Evolutionary conservation across 2,113 vertebrate species (phyloP).

Genomic region (Gallinago undulata): DNA sequence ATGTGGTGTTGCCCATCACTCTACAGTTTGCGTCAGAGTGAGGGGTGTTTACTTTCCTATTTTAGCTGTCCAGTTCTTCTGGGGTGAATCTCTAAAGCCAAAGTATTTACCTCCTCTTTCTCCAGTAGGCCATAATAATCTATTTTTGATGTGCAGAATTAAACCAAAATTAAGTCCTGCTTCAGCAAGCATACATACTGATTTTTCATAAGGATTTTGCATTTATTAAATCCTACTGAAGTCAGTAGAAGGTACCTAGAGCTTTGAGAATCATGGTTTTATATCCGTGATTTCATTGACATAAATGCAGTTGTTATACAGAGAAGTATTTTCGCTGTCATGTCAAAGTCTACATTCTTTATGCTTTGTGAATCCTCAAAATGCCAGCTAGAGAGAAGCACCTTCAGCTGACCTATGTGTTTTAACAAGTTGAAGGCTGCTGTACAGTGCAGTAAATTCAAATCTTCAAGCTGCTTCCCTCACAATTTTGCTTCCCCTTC

Average conservation of each 20-base stretch:
- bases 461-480: background rate
- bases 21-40: background rate
- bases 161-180: background rate
- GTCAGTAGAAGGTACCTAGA: background rate
- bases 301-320: background rate
- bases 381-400: background rate
- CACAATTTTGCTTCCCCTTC: background rate
- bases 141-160: background rate
- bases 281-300: background rate
- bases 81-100: background rate
- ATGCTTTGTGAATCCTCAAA: background rate
- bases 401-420: background rate
- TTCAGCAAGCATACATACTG: background rate
- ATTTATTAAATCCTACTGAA: background rate
- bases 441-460: background rate
- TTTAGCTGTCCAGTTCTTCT: background rate
- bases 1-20: background rate
- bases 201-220: background rate
- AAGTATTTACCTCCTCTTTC: background rate
- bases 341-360: background rate
- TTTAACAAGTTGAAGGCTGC: background rate
- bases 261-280: background rate
- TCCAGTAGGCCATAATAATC: background rate
- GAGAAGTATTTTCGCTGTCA: background rate
- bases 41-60: background rate